Percentiles rank a stretch among this genome's conserved stretches.
Evolutionary conservation across 2,888 invertebrate genomes (phyloP).

Genomic region (Amblyteles armatorius): DNA sequence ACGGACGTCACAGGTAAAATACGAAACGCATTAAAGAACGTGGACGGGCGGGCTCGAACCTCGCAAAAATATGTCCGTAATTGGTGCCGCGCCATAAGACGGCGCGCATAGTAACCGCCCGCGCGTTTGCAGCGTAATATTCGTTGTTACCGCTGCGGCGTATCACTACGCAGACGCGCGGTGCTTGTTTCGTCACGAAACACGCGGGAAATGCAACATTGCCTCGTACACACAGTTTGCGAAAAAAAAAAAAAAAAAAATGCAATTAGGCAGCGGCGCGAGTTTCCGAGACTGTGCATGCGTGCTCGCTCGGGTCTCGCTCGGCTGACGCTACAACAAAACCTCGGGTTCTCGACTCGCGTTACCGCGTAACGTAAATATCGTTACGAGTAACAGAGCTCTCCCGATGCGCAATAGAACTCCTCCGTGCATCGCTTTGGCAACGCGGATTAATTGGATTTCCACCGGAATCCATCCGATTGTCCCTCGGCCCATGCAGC

Average conservation of each 20-base stretch:
- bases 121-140: background rate
- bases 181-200: slow-evolving; percentile 39
- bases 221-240: slow-evolving; percentile 37
- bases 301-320: slow-evolving; percentile 48
- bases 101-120: slow-evolving; percentile 7
- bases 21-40: background rate
- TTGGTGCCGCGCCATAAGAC: background rate
- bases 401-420: slow-evolving; percentile 47
- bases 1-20: background rate
- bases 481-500: background rate
- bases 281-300: background rate
- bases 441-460: slow-evolving; percentile 12
- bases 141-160: background rate
- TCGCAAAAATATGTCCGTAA: background rate
- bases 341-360: slow-evolving; percentile 49
- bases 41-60: background rate
- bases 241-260: slow-evolving; percentile 33
- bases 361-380: slow-evolving; percentile 63
- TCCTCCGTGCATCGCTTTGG: background rate
- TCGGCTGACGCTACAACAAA: slow-evolving; percentile 66
- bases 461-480: background rate
- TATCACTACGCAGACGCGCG: slow-evolving; percentile 6
- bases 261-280: slow-evolving; percentile 54
- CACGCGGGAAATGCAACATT: slow-evolving; percentile 59
- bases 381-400: slow-evolving; percentile 52